Conservation (phyloP, 2,797 vertebrate species). For the Centropyge bicolor region DNA sequence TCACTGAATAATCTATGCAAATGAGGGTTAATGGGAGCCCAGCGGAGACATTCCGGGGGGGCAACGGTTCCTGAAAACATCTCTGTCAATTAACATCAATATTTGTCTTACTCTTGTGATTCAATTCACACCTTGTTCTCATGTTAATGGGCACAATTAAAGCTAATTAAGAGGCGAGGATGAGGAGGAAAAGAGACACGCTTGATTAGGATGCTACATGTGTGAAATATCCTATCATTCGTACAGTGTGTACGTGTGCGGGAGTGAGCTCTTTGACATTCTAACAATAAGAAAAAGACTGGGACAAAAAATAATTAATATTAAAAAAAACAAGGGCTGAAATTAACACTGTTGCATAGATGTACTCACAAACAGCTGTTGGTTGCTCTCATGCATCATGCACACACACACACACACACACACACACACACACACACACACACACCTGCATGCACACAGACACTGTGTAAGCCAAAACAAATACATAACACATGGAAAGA, state of each 20-base stretch:
- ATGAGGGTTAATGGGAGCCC: constrained; percentile 82
- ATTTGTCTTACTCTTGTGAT: constrained; percentile 85
- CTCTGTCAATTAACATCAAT: constrained; percentile 83
- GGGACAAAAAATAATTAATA: not conserved
- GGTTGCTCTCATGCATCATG: not conserved
- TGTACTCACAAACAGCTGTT: not conserved
- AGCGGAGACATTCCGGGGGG: constrained; percentile 73
- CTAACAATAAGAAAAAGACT: not conserved
- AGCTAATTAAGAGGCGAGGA: constrained; percentile 87
- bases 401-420: not conserved
- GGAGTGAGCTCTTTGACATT: not conserved
- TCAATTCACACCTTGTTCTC: constrained; percentile 88
- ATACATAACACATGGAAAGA: too few species aligned
- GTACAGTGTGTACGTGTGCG: not conserved
- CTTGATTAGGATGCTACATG: constrained; percentile 38
- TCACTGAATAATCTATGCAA: constrained; percentile 82
- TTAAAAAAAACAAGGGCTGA: not conserved
- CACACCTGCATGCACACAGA: constrained; percentile 19
- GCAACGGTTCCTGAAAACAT: constrained; percentile 63
- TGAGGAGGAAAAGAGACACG: constrained; percentile 27
- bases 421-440: constrained; percentile 5
- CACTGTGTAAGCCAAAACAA: too few species aligned
- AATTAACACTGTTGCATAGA: not conserved
- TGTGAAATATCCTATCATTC: constrained; percentile 32
- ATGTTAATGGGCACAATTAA: constrained; percentile 92